These are phyloP conservation scores for Amblyopsis hoosieri DNA, from an alignment of 2,797 vertebrate species.

Conservation along the genomic window DNA sequence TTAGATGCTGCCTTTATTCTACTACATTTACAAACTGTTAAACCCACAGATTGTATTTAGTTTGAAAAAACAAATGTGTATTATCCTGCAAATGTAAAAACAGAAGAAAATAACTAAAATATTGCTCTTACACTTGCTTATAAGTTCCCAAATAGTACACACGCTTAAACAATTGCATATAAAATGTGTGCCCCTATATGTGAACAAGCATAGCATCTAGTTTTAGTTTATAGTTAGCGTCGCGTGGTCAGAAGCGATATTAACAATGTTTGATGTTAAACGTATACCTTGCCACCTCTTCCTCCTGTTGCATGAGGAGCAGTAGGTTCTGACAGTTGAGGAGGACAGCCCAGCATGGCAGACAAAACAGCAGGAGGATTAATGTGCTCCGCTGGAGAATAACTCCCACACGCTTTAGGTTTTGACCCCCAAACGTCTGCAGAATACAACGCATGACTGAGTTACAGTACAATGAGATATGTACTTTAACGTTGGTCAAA, in stretches of 20 bases:
- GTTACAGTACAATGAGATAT: background rate
- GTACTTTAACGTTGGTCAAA: background rate
- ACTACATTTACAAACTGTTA: too few relatives aligned
- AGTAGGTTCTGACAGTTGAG: conserved; percentile 85
- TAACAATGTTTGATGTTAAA: background rate
- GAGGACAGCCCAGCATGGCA: conserved; percentile 90
- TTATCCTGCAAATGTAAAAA: background rate
- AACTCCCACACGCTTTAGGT: conserved; percentile 86
- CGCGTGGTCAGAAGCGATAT: too few relatives aligned
- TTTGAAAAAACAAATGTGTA: too few relatives aligned
- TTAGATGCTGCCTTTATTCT: too few relatives aligned
- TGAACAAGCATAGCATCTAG: too few relatives aligned
- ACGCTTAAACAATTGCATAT: too few relatives aligned
- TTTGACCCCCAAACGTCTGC: conserved; percentile 87
- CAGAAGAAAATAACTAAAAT: background rate
- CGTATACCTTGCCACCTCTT: conserved; percentile 84
- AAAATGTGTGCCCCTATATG: too few relatives aligned
- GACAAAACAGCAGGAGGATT: conserved; percentile 86
- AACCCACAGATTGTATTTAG: too few relatives aligned
- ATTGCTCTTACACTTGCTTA: background rate
- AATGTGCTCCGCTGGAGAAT: conserved; percentile 84
- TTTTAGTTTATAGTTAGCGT: too few relatives aligned
- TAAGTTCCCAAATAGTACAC: too few relatives aligned
- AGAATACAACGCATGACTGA: conserved; percentile 14
- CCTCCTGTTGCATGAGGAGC: conserved; percentile 80